phyloP scores from a whole-genome alignment of 2,888 invertebrate species.

The Diachrysia chrysitis region DNA sequence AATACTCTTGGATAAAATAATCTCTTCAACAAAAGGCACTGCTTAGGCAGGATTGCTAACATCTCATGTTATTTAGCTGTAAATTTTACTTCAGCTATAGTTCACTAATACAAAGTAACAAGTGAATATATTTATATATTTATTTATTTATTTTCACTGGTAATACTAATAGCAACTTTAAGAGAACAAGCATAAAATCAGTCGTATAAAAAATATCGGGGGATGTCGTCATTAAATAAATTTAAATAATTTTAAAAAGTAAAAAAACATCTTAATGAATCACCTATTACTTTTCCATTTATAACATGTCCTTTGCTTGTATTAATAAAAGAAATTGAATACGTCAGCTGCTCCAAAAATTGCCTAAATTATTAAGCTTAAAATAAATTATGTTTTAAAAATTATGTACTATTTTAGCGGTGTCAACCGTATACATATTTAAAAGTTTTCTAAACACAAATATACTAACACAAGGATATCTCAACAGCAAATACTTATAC shows the following conservation, averaged over 20 bases:
- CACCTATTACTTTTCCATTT: too few relatives aligned
- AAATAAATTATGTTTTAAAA: conserved; percentile 14
- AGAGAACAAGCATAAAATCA: neutral
- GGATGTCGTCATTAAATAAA: neutral
- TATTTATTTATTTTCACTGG: neutral
- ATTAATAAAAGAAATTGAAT: neutral
- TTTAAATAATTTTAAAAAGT: neutral
- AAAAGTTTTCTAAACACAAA: conserved; percentile 12
- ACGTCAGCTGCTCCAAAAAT: neutral
- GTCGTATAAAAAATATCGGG: neutral
- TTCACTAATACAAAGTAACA: conserved; percentile 9
- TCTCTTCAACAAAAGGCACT: conserved; percentile 47
- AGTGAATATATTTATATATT: neutral
- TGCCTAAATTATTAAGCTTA: neutral
- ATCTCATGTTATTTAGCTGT: conserved; percentile 15
- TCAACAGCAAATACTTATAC: conserved; percentile 28
- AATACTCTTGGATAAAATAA: conserved; percentile 7
- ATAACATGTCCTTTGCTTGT: neutral
- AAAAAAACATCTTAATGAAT: neutral
- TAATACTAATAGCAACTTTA: neutral
- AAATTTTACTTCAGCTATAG: conserved; percentile 7
- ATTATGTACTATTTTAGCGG: conserved; percentile 43
- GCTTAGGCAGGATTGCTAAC: conserved; percentile 40
- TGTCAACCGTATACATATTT: conserved; percentile 22
- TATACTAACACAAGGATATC: conserved; percentile 14